Evolutionary conservation across 2,888 invertebrate species (phyloP).

Genomic region (Ommatoiulus sabulosus): DNA sequence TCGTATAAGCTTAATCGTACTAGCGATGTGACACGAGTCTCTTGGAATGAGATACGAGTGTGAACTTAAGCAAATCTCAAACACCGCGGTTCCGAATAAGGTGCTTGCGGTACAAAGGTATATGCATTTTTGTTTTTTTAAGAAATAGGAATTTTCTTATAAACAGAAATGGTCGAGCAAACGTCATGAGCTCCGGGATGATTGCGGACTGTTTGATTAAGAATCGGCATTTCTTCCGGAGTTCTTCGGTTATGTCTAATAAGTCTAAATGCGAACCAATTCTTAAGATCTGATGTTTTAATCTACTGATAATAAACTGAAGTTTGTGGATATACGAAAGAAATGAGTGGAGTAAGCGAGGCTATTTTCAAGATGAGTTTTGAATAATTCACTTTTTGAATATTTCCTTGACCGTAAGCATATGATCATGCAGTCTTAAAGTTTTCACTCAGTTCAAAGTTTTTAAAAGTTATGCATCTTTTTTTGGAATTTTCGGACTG

Average conservation of each 20-base stretch:
- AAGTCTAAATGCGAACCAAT: too few relatives aligned
- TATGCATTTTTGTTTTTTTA: neutral
- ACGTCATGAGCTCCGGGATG: neutral
- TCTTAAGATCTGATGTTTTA: too few relatives aligned
- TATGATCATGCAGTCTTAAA: too few relatives aligned
- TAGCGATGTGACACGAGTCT: constrained; percentile 1
- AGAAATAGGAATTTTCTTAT: neutral
- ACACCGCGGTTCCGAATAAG: neutral
- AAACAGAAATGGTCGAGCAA: neutral
- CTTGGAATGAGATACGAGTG: neutral
- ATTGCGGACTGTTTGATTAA: neutral
- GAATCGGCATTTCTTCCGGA: too few relatives aligned
- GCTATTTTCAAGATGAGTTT: too few relatives aligned
- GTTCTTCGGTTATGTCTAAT: too few relatives aligned
- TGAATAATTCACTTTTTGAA: too few relatives aligned
- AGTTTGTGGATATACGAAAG: too few relatives aligned
- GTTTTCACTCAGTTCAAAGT: too few relatives aligned
- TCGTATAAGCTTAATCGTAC: neutral
- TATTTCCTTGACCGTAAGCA: too few relatives aligned
- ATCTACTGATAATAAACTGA: too few relatives aligned
- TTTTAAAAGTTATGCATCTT: neutral
- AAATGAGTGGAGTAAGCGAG: too few relatives aligned
- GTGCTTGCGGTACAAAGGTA: neutral
- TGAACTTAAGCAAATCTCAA: neutral
- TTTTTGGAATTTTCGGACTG: neutral